Base-by-base conservation (phyloP, 1,140 invertebrate species). In the Dendroctonus ponderosae region DNA sequence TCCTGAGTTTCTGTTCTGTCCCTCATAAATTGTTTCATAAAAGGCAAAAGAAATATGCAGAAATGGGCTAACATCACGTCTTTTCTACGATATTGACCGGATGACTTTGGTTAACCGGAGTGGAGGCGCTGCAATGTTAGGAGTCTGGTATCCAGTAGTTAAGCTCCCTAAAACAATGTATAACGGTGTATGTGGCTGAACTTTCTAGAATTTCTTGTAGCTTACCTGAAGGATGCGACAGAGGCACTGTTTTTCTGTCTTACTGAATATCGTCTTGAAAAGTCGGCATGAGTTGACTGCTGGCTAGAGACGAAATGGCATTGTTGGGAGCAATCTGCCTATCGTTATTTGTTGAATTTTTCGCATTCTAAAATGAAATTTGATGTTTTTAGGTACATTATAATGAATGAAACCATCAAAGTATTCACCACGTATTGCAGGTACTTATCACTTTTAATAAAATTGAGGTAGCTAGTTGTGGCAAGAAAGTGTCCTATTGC, bases 381-480 rank as follows among this genome's bases (percentile, higher is more conserved):
- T 49, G 12, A 46, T 0, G 3, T 39, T 15, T 3, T 6, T n/a
- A 26, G 62, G 65, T 54, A 43, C 9, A 41, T 52, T 41, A 53
- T 26, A 5, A n/a, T 63, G 4, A 51, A 62, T 40, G 12, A 39
- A 60, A 12, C 37, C 46, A 15, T 38, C 38, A 2, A 6, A 11
- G 15, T n/a, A 14, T 63, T 40, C 78, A 91, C 89, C 73, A 96
- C 88, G 81, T 94, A 91, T 75, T 91, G 85, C 73, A 96, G 85
- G 83, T 96, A 97, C 75, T 93, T 85, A 72, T 96, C 93, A 67
- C 92, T 95, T 72, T 89, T 89, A 65, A 97, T 84, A 80, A 97
- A 97, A 79, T 91, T 91, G 48, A 90, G 90, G 81, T 96, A 96
- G 51, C 91, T 91, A 39, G 92, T 90, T 74, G 90, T 88, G 67